Evolutionary conservation across 2,113 vertebrate genomes (phyloP).

Genomic region (Pterocles burchelli): DNA sequence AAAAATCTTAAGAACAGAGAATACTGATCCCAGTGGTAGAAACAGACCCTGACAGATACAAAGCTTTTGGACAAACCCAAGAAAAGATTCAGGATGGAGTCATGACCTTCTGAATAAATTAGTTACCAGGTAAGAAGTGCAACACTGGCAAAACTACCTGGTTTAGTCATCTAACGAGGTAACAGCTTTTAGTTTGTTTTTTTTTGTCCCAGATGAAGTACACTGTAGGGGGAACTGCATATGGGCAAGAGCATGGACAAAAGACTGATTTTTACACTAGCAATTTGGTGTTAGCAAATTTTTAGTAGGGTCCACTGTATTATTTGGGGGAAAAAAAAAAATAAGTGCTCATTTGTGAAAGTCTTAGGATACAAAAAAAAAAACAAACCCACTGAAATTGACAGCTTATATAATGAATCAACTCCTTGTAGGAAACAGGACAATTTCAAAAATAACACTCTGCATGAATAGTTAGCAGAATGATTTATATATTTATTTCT

Average conservation of each 20-base stretch:
- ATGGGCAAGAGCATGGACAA: background rate
- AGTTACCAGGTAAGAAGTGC: background rate
- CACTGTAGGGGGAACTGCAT: background rate
- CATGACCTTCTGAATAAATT: background rate
- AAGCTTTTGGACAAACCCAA: background rate
- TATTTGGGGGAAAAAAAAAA: background rate
- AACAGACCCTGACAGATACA: background rate
- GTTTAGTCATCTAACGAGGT: background rate
- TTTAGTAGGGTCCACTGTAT: background rate
- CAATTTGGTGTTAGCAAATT: background rate
- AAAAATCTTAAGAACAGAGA: background rate
- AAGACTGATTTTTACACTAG: background rate
- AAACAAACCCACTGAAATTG: background rate
- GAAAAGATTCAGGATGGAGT: background rate
- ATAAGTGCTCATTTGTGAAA: background rate
- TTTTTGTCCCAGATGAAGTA: background rate
- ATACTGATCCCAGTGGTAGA: background rate
- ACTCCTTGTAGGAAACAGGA: background rate
- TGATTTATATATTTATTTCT: background rate
- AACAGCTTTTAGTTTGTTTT: background rate
- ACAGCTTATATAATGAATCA: background rate
- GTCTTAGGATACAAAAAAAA: background rate
- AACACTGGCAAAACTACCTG: background rate
- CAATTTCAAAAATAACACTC: background rate
- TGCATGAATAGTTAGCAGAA: background rate